Conservation (phyloP, 2,113 vertebrate genomes). For the Phalacrocorax aristotelis region DNA sequence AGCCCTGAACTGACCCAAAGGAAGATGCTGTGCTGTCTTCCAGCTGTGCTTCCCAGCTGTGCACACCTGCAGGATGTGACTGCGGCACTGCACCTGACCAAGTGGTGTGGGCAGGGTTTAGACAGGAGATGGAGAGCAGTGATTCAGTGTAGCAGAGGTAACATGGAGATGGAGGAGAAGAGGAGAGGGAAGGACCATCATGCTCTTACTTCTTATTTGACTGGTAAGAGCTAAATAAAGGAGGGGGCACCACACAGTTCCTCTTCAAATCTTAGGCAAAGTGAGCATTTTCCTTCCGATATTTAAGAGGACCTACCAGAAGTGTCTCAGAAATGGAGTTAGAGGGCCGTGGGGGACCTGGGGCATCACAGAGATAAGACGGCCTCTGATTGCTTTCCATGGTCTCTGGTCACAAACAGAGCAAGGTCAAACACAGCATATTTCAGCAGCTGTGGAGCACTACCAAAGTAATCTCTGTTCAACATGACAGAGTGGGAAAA, state of each 20-base stretch:
- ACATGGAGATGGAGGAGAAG: fast-evolving
- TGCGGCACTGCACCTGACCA: fast-evolving
- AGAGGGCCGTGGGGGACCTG: fast-evolving
- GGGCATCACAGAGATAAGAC: not conserved
- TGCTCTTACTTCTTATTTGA: not conserved
- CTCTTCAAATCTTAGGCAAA: not conserved
- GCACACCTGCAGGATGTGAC: not conserved
- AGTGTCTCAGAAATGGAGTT: not conserved
- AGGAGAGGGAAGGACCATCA: not conserved
- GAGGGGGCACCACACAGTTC: not conserved
- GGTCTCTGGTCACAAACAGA: not conserved
- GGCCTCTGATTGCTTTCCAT: not conserved
- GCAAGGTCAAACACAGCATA: fast-evolving
- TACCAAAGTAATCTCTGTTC: not conserved
- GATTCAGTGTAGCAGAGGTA: not conserved
- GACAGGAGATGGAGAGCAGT: not conserved
- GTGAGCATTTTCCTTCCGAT: not conserved
- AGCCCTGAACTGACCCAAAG: not conserved
- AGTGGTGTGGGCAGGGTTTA: not conserved
- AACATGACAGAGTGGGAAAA: not conserved
- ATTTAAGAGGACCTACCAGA: not conserved
- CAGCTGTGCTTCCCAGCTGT: not conserved
- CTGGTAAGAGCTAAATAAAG: not conserved
- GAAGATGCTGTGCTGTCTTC: not conserved
- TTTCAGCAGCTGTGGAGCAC: not conserved